Conservation (phyloP, 2,888 invertebrate genomes). For the Octodonta nipae region DNA sequence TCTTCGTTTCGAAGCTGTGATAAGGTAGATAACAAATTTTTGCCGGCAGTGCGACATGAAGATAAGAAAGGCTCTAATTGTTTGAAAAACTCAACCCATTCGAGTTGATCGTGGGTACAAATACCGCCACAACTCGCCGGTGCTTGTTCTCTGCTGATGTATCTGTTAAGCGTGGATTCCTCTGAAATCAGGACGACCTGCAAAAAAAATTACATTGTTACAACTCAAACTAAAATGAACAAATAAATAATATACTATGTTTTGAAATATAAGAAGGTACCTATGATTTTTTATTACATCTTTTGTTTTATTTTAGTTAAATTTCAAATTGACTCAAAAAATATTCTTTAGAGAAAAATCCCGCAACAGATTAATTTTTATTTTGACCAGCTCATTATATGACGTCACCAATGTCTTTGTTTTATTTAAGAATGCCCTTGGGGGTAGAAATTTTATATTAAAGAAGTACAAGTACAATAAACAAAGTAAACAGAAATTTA, state of each 20-base stretch:
- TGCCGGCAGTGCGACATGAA: conserved; percentile 51
- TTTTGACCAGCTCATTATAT: too few relatives aligned
- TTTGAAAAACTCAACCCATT: conserved; percentile 65
- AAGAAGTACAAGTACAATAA: too few relatives aligned
- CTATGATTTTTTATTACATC: too few relatives aligned
- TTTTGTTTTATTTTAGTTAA: too few relatives aligned
- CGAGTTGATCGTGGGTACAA: conserved; percentile 52
- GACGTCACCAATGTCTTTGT: too few relatives aligned
- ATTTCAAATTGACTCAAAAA: too few relatives aligned
- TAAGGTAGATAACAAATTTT: conserved; percentile 51
- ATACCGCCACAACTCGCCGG: conserved; percentile 46
- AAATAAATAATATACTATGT: neutral
- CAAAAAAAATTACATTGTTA: conserved; percentile 20
- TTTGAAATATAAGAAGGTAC: neutral
- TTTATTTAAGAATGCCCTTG: too few relatives aligned
- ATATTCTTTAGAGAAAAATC: too few relatives aligned
- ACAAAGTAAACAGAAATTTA: too few relatives aligned
- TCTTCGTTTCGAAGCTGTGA: conserved; percentile 45
- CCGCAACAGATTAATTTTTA: too few relatives aligned
- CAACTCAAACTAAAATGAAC: too few relatives aligned
- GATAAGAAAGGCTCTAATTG: conserved; percentile 55
- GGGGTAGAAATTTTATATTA: too few relatives aligned
- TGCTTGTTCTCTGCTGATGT: conserved; percentile 39
- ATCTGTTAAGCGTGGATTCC: conserved; percentile 36
- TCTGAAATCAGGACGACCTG: conserved; percentile 39